Evolutionary conservation across 2,113 vertebrate genomes (phyloP), one percentile per base, ranked within the genome.

Genomic region (Mellivora capensis): DNA sequence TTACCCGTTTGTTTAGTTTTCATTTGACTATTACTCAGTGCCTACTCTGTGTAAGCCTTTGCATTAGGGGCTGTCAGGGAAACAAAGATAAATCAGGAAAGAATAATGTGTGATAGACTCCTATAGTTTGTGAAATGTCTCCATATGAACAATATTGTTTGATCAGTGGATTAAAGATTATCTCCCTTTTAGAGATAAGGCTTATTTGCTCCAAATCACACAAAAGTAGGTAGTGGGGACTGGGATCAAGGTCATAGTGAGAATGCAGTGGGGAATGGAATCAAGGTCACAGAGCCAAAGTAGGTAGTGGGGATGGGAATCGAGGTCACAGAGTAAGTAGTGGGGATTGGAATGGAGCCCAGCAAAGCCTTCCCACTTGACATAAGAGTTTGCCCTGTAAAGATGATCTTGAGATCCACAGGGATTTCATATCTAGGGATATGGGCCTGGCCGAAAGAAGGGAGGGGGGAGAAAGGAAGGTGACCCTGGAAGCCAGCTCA

Each of bases 1-100:
- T 84, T 61, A 61, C 84, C 69, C 11, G 3, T 17, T 67, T 42
- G 25, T 86, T 87, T 69, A 67, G 76, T 76, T 52, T 34, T 64
- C 7, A 5, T 47, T 25, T 85, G 69, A 52, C 42, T 85, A 14
- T 80, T 62, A n/a, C 1, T 54, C 39, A 94, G 44, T 34, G 59
- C 37, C 31, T 67, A 11, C 29, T 42, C 72, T 39, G 4, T 87
- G 27, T 31, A 34, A 42, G 39, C 21, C 76, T 91, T 92, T 82
- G 72, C 71, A 80, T 49, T 84, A 69, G 64, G 12, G 89, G 27
- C 59, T 91, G 67, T 88, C 88, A 54, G 88, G 54, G 80, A 86
- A 80, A 61, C 87, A 79, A 62, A 93, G 88, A 67, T 71, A 96
- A 95, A 85, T 95, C 76, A 87, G 77, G 57, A 44, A 87, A 81